Base-by-base conservation (phyloP, 2,888 invertebrate species). In the Auanema freiburgensis region DNA sequence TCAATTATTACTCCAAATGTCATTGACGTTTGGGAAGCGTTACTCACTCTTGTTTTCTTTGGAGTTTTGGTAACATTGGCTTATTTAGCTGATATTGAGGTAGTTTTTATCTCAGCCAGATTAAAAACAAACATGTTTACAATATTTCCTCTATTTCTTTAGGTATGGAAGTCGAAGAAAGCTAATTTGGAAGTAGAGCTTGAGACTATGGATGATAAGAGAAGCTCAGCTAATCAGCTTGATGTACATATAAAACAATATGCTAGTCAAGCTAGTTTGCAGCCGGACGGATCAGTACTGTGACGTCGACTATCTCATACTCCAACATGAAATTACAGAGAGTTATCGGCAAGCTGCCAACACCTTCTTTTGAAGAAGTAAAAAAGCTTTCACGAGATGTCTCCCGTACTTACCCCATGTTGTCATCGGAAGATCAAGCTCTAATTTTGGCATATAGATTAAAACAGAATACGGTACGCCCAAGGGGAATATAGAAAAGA, bases 41-140 rank as follows among this genome's bases (percentile, higher is more conserved):
- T 87, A 4, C 74, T 88, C 52, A 89, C 88, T 0, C 84, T 89
- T 59, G 74, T 87, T 25, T 85, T 88, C 72, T 88, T 89, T 81
- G 87, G 88, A 0, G 68, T 87, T 8, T 84, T 89, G 51, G 87
- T 88, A 18, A 66, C 86, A 42, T 73, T 88, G 18, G 88, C 88
- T 3, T 89, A 87, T 81, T 81, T 86, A 49, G 87, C 87, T 0
- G 88, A 89, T 78, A 85, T 85, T 66, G 85, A 74, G 62, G 51
- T 72, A 14, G 23, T 18, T 46, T 46, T 5, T 46, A 46, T 21
- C 16, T 18, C 8, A 14, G 21, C 6, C 10, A 5, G 6, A 3
- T 46, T 71, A 65, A 50, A 50, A 43, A 8, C 0, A 81, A 84
- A 66, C 82, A 75, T 59, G 75, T 53, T 53, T n/a, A 11, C 59